Base-by-base conservation (phyloP, 2,888 invertebrate species). In the Pocota personata region DNA sequence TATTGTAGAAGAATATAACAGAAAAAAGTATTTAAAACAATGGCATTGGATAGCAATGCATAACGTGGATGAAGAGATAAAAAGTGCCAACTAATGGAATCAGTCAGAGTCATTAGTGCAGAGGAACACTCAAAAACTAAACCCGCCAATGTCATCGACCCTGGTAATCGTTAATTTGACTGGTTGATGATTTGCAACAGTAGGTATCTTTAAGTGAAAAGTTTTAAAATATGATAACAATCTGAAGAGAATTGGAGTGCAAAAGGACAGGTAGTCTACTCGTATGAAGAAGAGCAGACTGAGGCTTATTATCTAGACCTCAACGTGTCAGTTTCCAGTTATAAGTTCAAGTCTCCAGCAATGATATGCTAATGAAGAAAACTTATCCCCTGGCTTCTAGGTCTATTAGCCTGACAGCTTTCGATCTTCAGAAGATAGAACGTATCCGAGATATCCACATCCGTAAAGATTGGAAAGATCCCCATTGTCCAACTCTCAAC, bases 61-160 rank as follows among this genome's bases (percentile, higher is more conserved):
- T 46, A 27, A 55, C 1, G 37, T 32, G 1, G 30, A 35, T 35
- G 24, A 12, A 3, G 12, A 7, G 14, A 3, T 46, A 14, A 19
- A 43, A 69, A 52, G 52, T 69, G 46, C 60, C 24, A 27, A 55
- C 55, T 69, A 50, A 77, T 62, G 62, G 72, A 40, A 48, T 57
- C 64, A n/a, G 16, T 57, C 64, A 6, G 16, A 72, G 37, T 30
- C 72, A 79, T 71, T 72, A 79, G 21, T 72, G 48, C 62, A 57
- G 37, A 35, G 27, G 37, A 16, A 48, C 27, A 72, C 16, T 50
- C 27, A 7, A 57, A 48, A 58, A 62, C 19, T 10, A 60, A 16
- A 32, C 55, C 30, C 5, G 7, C 3, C 4, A 35, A 10, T 55
- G 72, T 72, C 79, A 72, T 14, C 43, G 64, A 64, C 52, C 72